Evolutionary conservation across 2,113 vertebrate genomes (phyloP).

Genomic region (Phasianus colchicus): DNA sequence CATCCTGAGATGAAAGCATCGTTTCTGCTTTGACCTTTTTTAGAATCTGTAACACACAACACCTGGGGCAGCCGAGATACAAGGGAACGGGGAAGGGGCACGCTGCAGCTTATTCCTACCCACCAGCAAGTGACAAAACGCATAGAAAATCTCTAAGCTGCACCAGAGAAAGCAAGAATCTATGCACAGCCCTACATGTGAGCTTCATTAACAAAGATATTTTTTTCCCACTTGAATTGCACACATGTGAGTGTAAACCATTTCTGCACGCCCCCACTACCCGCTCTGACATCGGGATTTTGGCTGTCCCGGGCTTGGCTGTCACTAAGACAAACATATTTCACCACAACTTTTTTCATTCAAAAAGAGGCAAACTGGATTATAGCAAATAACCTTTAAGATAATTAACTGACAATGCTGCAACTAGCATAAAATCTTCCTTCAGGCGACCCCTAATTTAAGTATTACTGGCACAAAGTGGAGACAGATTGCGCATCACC

Average conservation of each 20-base stretch:
- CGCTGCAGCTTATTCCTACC: not conserved
- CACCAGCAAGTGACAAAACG: not conserved
- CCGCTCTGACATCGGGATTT: slow-evolving; percentile 14
- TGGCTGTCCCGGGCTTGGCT: slow-evolving; percentile 47
- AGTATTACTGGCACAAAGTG: slow-evolving; percentile 95
- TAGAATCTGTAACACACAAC: not conserved
- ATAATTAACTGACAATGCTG: slow-evolving; percentile 88
- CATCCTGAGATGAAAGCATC: not conserved
- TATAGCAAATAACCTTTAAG: slow-evolving; percentile 87
- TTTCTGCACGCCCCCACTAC: slow-evolving; percentile 16
- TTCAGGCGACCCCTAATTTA: slow-evolving; percentile 94
- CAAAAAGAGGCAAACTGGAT: slow-evolving; percentile 83
- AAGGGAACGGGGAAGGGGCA: not conserved
- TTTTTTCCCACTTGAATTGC: not conserved
- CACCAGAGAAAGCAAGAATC: not conserved
- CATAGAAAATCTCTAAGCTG: not conserved
- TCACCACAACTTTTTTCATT: slow-evolving; percentile 67
- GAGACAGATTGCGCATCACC: slow-evolving; percentile 96
- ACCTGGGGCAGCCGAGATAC: not conserved
- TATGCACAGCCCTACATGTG: not conserved
- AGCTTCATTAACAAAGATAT: not conserved
- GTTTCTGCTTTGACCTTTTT: not conserved
- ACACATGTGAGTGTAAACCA: not conserved
- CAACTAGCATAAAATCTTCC: slow-evolving; percentile 91
- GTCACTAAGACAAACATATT: slow-evolving; percentile 68